These are phyloP conservation scores for Lasius platythorax DNA, from an alignment of 2,888 invertebrate species.

Conservation along the genomic window DNA sequence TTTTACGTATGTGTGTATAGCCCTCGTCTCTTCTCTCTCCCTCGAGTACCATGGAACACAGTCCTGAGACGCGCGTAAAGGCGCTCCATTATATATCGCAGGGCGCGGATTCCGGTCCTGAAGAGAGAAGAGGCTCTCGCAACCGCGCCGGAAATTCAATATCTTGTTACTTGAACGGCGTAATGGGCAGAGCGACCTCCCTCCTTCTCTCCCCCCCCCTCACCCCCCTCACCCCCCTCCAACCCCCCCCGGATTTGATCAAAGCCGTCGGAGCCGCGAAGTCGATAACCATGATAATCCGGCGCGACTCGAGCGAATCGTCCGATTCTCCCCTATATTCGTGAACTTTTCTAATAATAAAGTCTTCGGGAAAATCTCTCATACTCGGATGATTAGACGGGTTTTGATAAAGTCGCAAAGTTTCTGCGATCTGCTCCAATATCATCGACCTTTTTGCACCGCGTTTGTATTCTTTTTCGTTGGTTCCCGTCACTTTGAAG, in stretches of 20 bases:
- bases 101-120: conserved; percentile 71
- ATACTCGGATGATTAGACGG: conserved; percentile 41
- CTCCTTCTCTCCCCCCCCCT: background rate
- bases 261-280: conserved; percentile 33
- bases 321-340: conserved; percentile 2
- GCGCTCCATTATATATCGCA: conserved; percentile 77
- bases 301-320: background rate
- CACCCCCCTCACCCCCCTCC: too few species aligned
- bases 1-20: conserved; percentile 61
- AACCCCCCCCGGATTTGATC: conserved; percentile 55
- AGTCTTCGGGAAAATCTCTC: conserved; percentile 44
- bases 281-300: conserved; percentile 58
- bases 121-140: conserved; percentile 49
- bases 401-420: conserved; percentile 15
- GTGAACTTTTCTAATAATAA: conserved; percentile 63
- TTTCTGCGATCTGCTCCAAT: background rate
- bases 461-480: conserved; percentile 18
- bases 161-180: conserved; percentile 60
- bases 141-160: conserved; percentile 75
- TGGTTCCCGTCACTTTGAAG: conserved; percentile 20
- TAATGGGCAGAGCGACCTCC: conserved; percentile 23
- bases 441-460: background rate
- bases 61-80: conserved; percentile 62
- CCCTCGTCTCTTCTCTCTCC: conserved; percentile 57
- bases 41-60: conserved; percentile 65